phyloP scores from a whole-genome alignment of 1,140 invertebrate genomes.

The Sipha flava region DNA sequence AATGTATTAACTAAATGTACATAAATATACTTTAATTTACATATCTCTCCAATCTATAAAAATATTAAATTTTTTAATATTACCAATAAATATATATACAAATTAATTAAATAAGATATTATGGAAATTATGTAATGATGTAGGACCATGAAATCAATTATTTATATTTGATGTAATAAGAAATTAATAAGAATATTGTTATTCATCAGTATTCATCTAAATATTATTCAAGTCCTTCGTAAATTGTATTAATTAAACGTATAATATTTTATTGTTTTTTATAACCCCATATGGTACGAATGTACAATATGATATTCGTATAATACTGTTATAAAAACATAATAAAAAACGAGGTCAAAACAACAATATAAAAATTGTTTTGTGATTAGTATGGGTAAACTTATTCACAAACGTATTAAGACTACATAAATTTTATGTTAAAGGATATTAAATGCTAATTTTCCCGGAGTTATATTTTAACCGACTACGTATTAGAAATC shows the following conservation, averaged over 20 bases:
- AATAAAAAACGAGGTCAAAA: conserved; percentile 7
- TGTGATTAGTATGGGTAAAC: not conserved
- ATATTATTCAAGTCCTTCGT: not conserved
- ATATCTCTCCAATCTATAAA: too few relatives aligned
- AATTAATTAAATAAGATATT: too few relatives aligned
- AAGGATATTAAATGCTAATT: too few relatives aligned
- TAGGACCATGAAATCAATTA: too few relatives aligned
- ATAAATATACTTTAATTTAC: too few relatives aligned
- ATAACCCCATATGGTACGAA: not conserved
- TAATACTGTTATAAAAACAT: not conserved
- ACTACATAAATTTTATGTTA: not conserved
- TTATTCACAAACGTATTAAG: not conserved
- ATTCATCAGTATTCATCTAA: not conserved
- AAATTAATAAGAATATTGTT: too few relatives aligned
- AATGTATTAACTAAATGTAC: too few relatives aligned
- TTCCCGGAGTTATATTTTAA: not conserved
- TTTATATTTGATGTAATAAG: too few relatives aligned
- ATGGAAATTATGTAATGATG: too few relatives aligned
- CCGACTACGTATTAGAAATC: not conserved
- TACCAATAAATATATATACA: too few relatives aligned
- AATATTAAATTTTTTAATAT: too few relatives aligned
- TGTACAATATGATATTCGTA: not conserved
- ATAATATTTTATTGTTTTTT: not conserved
- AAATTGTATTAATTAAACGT: not conserved
- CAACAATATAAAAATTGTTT: not conserved